A percentile compares a stretch with the other conserved stretches of the same genome.
Conservation (phyloP, 2,113 vertebrate species). For the Aspiorhynchus laticeps region DNA sequence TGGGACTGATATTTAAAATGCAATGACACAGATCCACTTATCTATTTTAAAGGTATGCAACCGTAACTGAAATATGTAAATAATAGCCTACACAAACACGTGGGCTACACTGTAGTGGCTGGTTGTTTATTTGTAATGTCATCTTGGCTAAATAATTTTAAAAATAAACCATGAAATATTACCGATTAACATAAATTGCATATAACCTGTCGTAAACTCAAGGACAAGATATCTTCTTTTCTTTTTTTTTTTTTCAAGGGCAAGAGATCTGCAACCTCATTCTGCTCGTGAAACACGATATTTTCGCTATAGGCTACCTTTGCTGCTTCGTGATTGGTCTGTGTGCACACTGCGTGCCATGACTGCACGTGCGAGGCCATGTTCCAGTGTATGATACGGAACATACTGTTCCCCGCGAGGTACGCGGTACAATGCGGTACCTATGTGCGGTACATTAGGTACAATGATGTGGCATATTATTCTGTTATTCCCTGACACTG, state of each 20-base stretch:
- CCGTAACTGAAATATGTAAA: neutral
- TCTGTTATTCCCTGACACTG: neutral
- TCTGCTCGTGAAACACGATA: neutral
- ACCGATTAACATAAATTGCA: neutral
- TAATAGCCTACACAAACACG: neutral
- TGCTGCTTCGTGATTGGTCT: neutral
- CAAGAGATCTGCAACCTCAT: neutral
- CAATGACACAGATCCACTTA: neutral
- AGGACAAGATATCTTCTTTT: neutral
- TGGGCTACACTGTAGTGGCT: neutral
- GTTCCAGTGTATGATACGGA: conserved; percentile 46
- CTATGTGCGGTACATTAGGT: too few relatives aligned
- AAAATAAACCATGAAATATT: neutral
- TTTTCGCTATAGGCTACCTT: too few relatives aligned
- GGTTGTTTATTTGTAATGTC: neutral
- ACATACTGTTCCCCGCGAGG: neutral
- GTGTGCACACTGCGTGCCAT: neutral
- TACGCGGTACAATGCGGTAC: too few relatives aligned
- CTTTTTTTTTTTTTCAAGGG: neutral
- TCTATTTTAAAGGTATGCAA: neutral
- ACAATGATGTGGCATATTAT: neutral
- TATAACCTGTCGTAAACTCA: neutral
- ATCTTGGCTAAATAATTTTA: neutral
- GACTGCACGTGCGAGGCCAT: conserved; percentile 57
- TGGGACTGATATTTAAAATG: neutral